phyloP scores from a whole-genome alignment of 2,113 vertebrate genomes.

The Blennius ocellaris region DNA sequence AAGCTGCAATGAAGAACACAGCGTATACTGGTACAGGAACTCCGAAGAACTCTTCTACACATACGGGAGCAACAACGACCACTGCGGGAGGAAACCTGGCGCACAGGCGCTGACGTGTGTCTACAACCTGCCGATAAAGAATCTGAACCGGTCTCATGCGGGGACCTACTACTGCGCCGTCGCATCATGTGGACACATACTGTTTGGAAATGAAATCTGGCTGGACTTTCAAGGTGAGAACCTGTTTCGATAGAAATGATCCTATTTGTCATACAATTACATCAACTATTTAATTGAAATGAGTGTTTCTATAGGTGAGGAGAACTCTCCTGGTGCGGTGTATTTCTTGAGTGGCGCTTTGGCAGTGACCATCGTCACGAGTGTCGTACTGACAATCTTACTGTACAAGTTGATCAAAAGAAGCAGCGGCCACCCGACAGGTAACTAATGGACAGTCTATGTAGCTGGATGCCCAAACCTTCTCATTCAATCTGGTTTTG shows the following conservation, averaged over 20 bases:
- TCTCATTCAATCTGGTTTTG: background rate
- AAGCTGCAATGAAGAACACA: constrained; percentile 50
- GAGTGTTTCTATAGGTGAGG: background rate
- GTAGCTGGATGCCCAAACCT: background rate
- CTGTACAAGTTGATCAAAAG: background rate
- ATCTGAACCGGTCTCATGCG: constrained; percentile 3
- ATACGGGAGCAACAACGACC: constrained; percentile 13
- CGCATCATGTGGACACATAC: constrained; percentile 58
- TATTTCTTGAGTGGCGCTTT: constrained; percentile 34
- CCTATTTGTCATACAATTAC: too few species aligned
- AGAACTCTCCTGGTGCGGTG: background rate
- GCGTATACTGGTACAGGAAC: constrained; percentile 65
- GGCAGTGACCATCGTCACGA: background rate
- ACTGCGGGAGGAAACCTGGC: constrained; percentile 23
- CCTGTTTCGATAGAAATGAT: too few species aligned
- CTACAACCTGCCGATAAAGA: constrained; percentile 10
- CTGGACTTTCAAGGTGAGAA: constrained; percentile 1
- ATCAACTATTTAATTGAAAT: too few species aligned
- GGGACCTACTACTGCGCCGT: constrained; percentile 59
- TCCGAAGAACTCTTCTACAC: constrained; percentile 35
- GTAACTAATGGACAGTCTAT: background rate
- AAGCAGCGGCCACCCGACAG: background rate
- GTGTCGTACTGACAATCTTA: constrained; percentile 8
- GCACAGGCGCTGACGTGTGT: constrained; percentile 43
- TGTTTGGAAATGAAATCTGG: constrained; percentile 50